A percentile compares a stretch with the other conserved stretches of the same genome.
Conservation (phyloP, 2,888 invertebrate species). For the Caenorhabditis sinica region DNA sequence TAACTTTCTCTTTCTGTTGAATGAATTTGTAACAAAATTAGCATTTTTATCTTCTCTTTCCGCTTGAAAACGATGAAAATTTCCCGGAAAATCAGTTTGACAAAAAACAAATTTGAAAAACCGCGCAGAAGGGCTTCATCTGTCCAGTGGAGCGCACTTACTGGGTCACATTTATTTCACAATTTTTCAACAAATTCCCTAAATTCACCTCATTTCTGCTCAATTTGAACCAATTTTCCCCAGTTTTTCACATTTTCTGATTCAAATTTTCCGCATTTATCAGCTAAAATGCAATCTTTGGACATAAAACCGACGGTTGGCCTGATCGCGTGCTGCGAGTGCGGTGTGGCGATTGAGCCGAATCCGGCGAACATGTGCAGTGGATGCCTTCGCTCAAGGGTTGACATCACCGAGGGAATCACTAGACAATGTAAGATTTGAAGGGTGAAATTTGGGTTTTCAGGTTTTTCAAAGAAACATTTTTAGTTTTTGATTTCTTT, state of each 20-base stretch:
- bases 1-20: not conserved
- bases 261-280: slow-evolving; percentile 9
- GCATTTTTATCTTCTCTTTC: too few relatives aligned
- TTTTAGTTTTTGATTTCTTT: not conserved
- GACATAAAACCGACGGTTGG: slow-evolving; percentile 72
- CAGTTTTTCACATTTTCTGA: not conserved
- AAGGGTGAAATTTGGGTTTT: not conserved
- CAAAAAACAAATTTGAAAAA: not conserved
- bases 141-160: slow-evolving; percentile 35
- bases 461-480: not conserved
- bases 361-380: slow-evolving; percentile 99
- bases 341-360: slow-evolving; percentile 93
- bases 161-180: slow-evolving; percentile 9
- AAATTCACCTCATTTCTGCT: not conserved
- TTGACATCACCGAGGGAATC: slow-evolving; percentile 97
- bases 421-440: slow-evolving; percentile 88
- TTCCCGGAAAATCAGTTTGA: not conserved
- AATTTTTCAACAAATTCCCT: slow-evolving; percentile 19
- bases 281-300: slow-evolving; percentile 58
- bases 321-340: slow-evolving; percentile 90
- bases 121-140: not conserved
- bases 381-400: slow-evolving; percentile 92
- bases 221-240: not conserved
- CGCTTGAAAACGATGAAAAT: not conserved
- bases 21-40: not conserved